Evolutionary conservation across 35 echinoderm and acorn worm species (phyloP).

Genomic region (Lytechinus pictus): DNA sequence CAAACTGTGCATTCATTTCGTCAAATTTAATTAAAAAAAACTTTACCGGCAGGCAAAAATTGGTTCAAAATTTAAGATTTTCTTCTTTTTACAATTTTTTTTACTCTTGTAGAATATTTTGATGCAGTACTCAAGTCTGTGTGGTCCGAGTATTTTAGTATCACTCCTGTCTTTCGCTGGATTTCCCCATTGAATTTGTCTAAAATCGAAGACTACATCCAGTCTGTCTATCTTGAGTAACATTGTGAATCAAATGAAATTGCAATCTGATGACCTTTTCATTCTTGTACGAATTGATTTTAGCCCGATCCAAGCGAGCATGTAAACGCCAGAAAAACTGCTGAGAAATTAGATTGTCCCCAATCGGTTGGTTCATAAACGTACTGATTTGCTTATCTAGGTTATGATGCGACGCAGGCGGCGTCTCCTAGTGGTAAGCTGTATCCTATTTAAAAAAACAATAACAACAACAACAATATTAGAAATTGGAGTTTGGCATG

Average conservation of each 20-base stretch:
- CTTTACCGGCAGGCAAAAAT: neutral
- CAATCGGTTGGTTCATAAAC: neutral
- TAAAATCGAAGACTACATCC: neutral
- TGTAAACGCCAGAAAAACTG: neutral
- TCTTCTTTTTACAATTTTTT: neutral
- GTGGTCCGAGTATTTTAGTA: too few relatives aligned
- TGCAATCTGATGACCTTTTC: conserved; percentile 18
- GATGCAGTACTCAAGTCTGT: neutral
- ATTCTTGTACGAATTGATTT: conserved; percentile 20
- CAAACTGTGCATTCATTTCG: neutral
- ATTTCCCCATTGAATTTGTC: neutral
- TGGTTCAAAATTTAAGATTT: neutral
- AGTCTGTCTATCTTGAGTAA: neutral
- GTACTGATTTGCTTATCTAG: neutral
- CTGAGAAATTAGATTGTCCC: conserved; percentile 2
- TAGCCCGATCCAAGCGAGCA: neutral
- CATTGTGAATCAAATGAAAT: conserved; percentile 14
- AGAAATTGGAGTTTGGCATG: neutral
- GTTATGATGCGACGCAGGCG: neutral
- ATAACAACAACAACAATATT: too few relatives aligned
- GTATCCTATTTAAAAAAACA: neutral
- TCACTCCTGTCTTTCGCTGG: neutral
- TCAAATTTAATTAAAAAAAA: too few relatives aligned
- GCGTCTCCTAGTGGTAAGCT: neutral
- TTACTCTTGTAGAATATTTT: neutral